These are phyloP conservation scores for Entelurus aequoreus DNA, from an alignment of 2,113 vertebrate species.

Conservation along the genomic window DNA sequence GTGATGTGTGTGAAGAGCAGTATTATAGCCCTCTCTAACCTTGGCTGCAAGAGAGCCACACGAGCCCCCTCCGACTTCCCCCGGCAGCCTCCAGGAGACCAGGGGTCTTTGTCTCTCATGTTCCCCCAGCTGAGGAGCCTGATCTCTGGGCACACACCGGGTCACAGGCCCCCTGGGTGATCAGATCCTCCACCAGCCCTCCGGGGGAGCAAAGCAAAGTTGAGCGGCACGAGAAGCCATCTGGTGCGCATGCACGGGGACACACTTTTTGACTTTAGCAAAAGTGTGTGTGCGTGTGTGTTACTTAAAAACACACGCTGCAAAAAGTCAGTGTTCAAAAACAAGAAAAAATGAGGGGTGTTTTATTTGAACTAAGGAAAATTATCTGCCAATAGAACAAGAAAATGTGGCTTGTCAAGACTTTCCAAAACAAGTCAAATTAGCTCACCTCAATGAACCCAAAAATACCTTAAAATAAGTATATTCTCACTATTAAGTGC, in stretches of 20 bases:
- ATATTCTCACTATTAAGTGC: too few species aligned
- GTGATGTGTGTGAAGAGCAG: constrained; percentile 10
- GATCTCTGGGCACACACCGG: constrained; percentile 58
- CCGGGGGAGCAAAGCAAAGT: constrained; percentile 41
- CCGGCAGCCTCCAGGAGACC: constrained; percentile 53
- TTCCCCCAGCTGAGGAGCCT: constrained; percentile 60
- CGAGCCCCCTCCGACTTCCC: constrained; percentile 43
- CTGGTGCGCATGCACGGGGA: constrained; percentile 45
- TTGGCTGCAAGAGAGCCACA: constrained; percentile 70
- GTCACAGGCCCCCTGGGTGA: constrained; percentile 52
- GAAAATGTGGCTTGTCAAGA: too few species aligned
- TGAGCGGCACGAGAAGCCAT: constrained; percentile 65
- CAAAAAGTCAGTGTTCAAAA: too few species aligned
- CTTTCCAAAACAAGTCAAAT: too few species aligned
- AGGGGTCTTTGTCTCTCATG: constrained; percentile 59
- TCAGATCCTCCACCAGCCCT: constrained; percentile 27
- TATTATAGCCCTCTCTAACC: constrained; percentile 62
- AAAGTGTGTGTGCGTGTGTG: constrained; percentile 14
- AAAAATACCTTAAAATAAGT: too few species aligned
- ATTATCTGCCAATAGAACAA: too few species aligned
- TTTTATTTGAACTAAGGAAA: too few species aligned
- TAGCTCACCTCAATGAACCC: too few species aligned
- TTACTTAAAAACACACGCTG: neutral
- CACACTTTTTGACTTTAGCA: constrained; percentile 28
- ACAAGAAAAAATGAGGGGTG: too few species aligned